Conservation (phyloP, 2,113 vertebrate species). For the Alosa alosa region DNA sequence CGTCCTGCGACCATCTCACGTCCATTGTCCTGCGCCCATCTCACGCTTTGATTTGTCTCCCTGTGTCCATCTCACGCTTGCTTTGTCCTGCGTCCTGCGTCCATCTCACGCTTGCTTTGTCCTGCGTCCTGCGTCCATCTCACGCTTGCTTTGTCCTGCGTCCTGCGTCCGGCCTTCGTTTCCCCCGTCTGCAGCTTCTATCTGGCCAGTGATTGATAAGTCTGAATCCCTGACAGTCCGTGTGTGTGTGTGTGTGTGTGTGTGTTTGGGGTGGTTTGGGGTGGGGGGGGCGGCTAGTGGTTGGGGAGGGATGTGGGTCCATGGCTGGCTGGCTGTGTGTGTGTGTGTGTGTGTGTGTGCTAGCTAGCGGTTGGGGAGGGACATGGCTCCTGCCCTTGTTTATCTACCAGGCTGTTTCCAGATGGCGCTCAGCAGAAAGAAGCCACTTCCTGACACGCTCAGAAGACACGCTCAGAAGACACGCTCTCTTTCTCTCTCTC, state of each 20-base stretch:
- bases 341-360: constrained; percentile 45
- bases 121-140: too few relatives aligned
- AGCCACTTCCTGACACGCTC: constrained; percentile 65
- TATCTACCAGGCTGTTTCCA: constrained; percentile 75
- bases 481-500: constrained; percentile 47
- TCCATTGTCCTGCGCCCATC: too few relatives aligned
- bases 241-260: constrained; percentile 47
- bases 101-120: too few relatives aligned
- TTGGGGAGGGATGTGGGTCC: too few relatives aligned
- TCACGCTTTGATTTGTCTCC: too few relatives aligned
- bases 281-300: too few relatives aligned
- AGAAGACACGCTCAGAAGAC: too few relatives aligned
- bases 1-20: too few relatives aligned
- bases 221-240: constrained; percentile 71
- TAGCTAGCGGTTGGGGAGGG: constrained; percentile 35
- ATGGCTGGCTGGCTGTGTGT: not conserved
- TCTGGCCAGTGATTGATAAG: constrained; percentile 77
- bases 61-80: too few relatives aligned
- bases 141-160: too few relatives aligned
- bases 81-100: too few relatives aligned
- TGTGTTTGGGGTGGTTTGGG: too few relatives aligned
- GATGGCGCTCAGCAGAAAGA: constrained; percentile 72
- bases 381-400: constrained; percentile 65
- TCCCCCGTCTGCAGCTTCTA: constrained; percentile 62
- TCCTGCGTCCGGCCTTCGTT: constrained; percentile 45